Evolutionary conservation across 2,888 invertebrate genomes (phyloP), one percentile per base, ranked within the genome.

Genomic region (Macrophya alboannulata): DNA sequence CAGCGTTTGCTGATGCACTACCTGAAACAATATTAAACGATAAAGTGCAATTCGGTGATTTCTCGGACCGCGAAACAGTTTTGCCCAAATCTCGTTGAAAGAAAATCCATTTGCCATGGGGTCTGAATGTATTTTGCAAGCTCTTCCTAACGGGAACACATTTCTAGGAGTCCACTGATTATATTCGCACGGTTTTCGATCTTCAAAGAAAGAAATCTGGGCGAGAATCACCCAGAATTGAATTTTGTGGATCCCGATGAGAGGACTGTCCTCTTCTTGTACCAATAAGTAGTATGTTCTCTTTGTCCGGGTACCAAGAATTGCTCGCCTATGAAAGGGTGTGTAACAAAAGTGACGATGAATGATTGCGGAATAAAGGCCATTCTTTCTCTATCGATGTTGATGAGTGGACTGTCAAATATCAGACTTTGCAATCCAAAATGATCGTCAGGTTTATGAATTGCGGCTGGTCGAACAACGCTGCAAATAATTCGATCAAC

Each of bases 291-390:
- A n/a, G 10, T 25, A 25, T 62, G 17, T 40, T n/a, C 51, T 51
- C 51, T 31, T 71, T 45, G 25, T 84, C n/a, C 25, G 71, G 51
- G 10, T 65, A 31, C 31, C 43, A 43, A n/a, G 40, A 43, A n/a
- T 55, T 37, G 8, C 17, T 51, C 43, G 84, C 45, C 76, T 74
- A 84, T 10, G 76, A 51, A n/a, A 84, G 74, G n/a, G 84, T 84
- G 17, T 84, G 84, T 37, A 84, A 21, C n/a, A 15, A 84, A 25
- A 5, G 84, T 76, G 10, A 84, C 72, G 40, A 84, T 31, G 8
- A 84, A 84, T 12, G 74, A 48, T 17, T 76, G 25, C 4, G 62
- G 4, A 37, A 84, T 72, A 5, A 76, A 5, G 4, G 37, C 84
- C 84, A 84, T 84, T n/a, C 17, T n/a, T 51, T 59, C 6, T 40